Evolutionary conservation across 1,140 invertebrate genomes (phyloP).

Genomic region (Drosophila sechellia): DNA sequence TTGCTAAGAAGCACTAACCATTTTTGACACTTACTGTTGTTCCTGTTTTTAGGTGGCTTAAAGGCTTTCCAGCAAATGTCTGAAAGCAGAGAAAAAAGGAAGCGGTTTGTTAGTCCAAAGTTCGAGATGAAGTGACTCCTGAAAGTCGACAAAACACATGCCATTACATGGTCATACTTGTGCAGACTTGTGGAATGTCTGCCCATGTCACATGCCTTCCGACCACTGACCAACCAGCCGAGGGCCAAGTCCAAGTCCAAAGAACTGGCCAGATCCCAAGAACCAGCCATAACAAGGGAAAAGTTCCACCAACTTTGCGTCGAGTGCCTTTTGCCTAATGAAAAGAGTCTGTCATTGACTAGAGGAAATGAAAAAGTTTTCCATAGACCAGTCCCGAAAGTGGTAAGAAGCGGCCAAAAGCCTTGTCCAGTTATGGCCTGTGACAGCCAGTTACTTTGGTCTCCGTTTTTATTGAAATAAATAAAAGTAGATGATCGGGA

Average conservation of each 20-base stretch:
- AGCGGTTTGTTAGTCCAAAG: slow-evolving; percentile 71
- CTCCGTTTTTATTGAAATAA: slow-evolving; percentile 67
- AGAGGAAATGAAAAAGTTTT: slow-evolving; percentile 69
- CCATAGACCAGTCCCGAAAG: slow-evolving; percentile 53
- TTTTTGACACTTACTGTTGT: slow-evolving; percentile 77
- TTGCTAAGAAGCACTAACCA: slow-evolving; percentile 16
- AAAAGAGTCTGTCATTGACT: slow-evolving; percentile 79
- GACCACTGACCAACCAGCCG: slow-evolving; percentile 42
- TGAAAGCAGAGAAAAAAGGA: slow-evolving; percentile 37
- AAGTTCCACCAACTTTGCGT: slow-evolving; percentile 69
- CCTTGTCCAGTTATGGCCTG: slow-evolving; percentile 44
- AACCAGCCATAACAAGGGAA: slow-evolving; percentile 36
- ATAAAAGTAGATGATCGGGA: slow-evolving; percentile 66
- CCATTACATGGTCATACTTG: slow-evolving; percentile 69
- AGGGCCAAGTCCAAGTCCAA: slow-evolving; percentile 12
- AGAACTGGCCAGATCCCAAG: slow-evolving; percentile 6
- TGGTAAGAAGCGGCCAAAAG: slow-evolving; percentile 40
- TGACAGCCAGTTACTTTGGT: slow-evolving; percentile 62
- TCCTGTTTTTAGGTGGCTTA: slow-evolving; percentile 68
- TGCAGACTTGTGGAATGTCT: slow-evolving; percentile 71
- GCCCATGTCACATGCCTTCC: slow-evolving; percentile 56
- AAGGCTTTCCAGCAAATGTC: slow-evolving; percentile 60
- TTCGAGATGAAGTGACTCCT: slow-evolving; percentile 45
- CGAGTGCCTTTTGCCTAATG: slow-evolving; percentile 71
- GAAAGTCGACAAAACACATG: slow-evolving; percentile 72